Percentiles rank a stretch among this genome's conserved stretches.
Evolutionary conservation across 2,113 vertebrate genomes (phyloP).

Genomic region (Proterorhinus semilunaris): DNA sequence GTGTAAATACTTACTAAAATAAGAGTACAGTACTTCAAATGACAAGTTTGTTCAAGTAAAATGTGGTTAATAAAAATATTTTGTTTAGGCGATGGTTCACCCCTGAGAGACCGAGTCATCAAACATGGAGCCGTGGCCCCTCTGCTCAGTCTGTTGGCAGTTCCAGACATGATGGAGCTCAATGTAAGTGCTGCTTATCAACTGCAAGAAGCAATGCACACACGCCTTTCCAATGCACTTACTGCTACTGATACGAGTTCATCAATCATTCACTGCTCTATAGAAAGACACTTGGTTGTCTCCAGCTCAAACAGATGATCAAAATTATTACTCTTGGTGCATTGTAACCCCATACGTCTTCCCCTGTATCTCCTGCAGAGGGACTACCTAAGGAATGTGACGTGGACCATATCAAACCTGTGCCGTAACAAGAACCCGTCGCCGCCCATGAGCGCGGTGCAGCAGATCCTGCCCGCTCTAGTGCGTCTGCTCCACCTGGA

Average conservation of each 20-base stretch:
- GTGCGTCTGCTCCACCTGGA: conserved; percentile 83
- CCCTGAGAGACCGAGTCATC: conserved; percentile 89
- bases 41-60: neutral
- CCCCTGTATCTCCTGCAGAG: conserved; percentile 64
- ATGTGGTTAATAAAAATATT: neutral
- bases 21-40: no score
- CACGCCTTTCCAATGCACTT: no score
- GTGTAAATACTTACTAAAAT: no score
- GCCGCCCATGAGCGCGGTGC: conserved; percentile 85
- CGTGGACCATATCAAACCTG: conserved; percentile 96
- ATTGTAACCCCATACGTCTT: conserved; percentile 8
- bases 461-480: conserved; percentile 86
- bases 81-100: conserved; percentile 87
- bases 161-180: conserved; percentile 84
- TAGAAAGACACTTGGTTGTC: no score
- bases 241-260: no score
- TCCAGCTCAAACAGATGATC: no score
- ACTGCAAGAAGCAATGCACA: no score
- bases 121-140: conserved; percentile 89
- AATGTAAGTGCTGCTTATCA: conserved; percentile 75
- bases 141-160: conserved; percentile 84
- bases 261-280: no score
- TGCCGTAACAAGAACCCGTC: conserved; percentile 98
- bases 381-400: conserved; percentile 90
- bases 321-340: neutral